Evolutionary conservation across 2,888 invertebrate genomes (phyloP), one percentile per base, ranked within the genome.

Genomic region (Eupithecia insigniata): DNA sequence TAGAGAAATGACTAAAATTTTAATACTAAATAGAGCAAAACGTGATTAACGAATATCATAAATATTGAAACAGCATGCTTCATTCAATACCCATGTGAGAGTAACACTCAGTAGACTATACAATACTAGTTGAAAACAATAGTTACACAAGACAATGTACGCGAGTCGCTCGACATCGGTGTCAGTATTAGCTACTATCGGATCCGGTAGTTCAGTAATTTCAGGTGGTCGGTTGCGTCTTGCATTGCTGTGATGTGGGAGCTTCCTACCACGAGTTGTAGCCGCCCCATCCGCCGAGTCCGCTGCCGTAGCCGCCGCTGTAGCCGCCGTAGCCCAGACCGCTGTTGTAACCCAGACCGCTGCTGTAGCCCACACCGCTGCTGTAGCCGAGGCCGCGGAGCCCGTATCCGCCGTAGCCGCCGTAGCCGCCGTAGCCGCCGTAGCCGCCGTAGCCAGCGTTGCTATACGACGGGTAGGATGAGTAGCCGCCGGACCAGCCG

Each of bases 401-500:
- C 60, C 60, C 18, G 30, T 6, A 0, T n/a, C 26, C 26, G 51
- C 22, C 1, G 22, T 26, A 1, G 55, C 26, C 12, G 51, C 60
- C 60, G 10, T 30, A 18, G 18, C 60, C 60, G 7, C 28, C 8
- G 55, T 0, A 7, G 51, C n/a, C 10, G 43, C 55, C 60, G 10
- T 28, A 18, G 18, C 60, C 60, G 39, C 76, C 75, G 12, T 65
- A 8, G 46, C 65, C 43, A 43, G 55, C 62, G 76, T 78, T 77
- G 34, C 70, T 39, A 7, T 69, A 66, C 78, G 79, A 1, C 7
- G 28, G 60, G 60, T 60, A 30, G 60, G 28, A 30, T 18, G 28
- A 30, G 60, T 71, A 71, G n/a, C 76, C 75, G 10, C 67, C 32
- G 74, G 67, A 82, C 34, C 84, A 82, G n/a, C 79, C 76, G 39